These are phyloP conservation scores for Ochropleura leucogaster DNA, from an alignment of 2,888 invertebrate genomes.

Conservation along the genomic window DNA sequence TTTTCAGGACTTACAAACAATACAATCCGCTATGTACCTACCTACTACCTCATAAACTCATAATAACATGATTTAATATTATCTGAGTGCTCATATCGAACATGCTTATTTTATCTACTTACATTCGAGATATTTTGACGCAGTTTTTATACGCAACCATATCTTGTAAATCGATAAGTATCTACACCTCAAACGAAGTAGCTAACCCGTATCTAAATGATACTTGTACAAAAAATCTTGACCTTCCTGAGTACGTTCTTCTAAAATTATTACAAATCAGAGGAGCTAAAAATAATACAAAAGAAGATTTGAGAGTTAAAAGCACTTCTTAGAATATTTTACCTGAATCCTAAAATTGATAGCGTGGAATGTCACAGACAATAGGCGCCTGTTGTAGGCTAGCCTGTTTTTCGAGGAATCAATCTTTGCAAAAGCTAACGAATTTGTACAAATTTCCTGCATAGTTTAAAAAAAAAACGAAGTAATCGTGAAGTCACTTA, in stretches of 20 bases:
- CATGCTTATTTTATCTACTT: slow-evolving; percentile 52
- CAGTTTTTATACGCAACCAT: slow-evolving; percentile 59
- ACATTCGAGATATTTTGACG: slow-evolving; percentile 60
- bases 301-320: slow-evolving; percentile 31
- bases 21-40: slow-evolving; percentile 28
- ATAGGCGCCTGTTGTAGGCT: slow-evolving; percentile 28
- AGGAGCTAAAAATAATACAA: slow-evolving; percentile 48
- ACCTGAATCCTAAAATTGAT: slow-evolving; percentile 57
- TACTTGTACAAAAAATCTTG: slow-evolving; percentile 47
- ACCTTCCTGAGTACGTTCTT: slow-evolving; percentile 33
- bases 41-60: slow-evolving; percentile 32
- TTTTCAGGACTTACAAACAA: slow-evolving; percentile 34
- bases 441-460: slow-evolving; percentile 16
- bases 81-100: slow-evolving; percentile 54
- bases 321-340: slow-evolving; percentile 55
- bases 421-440: slow-evolving; percentile 9
- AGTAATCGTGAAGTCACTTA: background rate
- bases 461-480: background rate
- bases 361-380: slow-evolving; percentile 51
- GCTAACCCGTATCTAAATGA: slow-evolving; percentile 51
- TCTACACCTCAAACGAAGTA: slow-evolving; percentile 51
- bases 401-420: slow-evolving; percentile 49
- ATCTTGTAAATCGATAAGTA: slow-evolving; percentile 62
- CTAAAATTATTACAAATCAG: slow-evolving; percentile 43
- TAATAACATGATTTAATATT: slow-evolving; percentile 55